These are phyloP conservation scores for Stigmatopora nigra DNA, from an alignment of 2,113 vertebrate genomes.

Conservation along the genomic window DNA sequence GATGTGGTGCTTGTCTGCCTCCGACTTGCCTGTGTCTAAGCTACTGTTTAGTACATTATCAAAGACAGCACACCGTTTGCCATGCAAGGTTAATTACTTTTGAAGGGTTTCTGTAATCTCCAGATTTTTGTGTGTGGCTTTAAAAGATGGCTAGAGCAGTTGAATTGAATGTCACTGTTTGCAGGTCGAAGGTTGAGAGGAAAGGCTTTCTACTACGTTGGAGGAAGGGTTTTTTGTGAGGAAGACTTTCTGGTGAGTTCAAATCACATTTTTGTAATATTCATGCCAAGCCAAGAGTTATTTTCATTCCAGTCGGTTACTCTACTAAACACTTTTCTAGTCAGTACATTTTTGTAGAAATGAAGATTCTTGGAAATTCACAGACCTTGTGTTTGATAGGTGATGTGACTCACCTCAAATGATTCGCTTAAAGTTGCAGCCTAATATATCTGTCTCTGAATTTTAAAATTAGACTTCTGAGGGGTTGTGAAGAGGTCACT, in stretches of 20 bases:
- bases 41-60: constrained; percentile 36
- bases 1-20: constrained; percentile 24
- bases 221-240: constrained; percentile 94
- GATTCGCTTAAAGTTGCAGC: not conserved
- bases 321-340: not conserved
- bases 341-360: not conserved
- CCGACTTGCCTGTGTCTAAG: constrained; percentile 1
- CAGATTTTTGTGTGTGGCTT: constrained; percentile 17
- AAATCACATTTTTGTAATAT: constrained; percentile 4
- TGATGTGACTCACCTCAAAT: not conserved
- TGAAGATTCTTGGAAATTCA: constrained; percentile 3
- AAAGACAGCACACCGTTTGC: constrained; percentile 41
- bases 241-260: constrained; percentile 93
- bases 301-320: not conserved
- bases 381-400: not conserved
- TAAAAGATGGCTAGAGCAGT: constrained; percentile 17
- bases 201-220: constrained; percentile 95
- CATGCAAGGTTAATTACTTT: constrained; percentile 45
- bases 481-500: constrained; percentile 19
- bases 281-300: not conserved
- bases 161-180: constrained; percentile 6
- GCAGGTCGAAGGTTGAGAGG: constrained; percentile 79
- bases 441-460: constrained; percentile 4
- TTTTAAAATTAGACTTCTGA: constrained; percentile 18
- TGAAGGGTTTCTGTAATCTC: constrained; percentile 48